Evolutionary conservation across 2,888 invertebrate species (phyloP), one percentile per base, ranked within the genome.

Genomic region (Fabriciana adippe): DNA sequence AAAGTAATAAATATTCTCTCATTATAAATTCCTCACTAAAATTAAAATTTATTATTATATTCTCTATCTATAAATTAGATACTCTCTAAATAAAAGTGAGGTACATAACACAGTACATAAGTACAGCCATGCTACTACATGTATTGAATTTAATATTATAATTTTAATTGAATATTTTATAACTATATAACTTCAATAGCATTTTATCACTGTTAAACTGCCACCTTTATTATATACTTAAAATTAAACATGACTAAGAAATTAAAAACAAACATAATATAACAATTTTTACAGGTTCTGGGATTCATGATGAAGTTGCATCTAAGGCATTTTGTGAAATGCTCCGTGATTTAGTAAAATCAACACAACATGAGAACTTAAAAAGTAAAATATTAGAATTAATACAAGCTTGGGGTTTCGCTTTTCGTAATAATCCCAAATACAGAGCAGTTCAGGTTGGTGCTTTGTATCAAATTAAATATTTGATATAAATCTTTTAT

Each of bases 351-450:
- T 92, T 98, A 57, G 95, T 97, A 13, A 97, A 97, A 86, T 95
- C 96, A 16, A 96, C 97, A 0, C 94, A 95, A 15, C 97, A 98
- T 81, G 97, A 97, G 70, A 96, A 96, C 81, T 95, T 97, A 1
- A 95, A 95, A 70, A 93, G 91, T 69, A 99, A 99, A 90, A 95
- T 98, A 76, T 91, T 99, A 61, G 99, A 99, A 86, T 92, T 99
- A 70, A 96, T 99, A 74, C 99, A 99, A 93, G 97, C 97, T 4
- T 99, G 99, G 99, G 97, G 98, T 0, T 97, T 97, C 90, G 99
- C 99, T n/a, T 99, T 99, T 85, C 95, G 99, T 64, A 97, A 97
- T 77, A 96, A 95, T 74, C 96, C 97, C 2, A 97, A 96, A 83
- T 97, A 98, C 87, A 95, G 97, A 84, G 94, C 97, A 72, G 96